A percentile compares a stretch with the other conserved stretches of the same genome.
These are phyloP conservation scores for Caenorhabditis inopinata DNA, from an alignment of 1,140 invertebrate genomes.

Conservation along the genomic window DNA sequence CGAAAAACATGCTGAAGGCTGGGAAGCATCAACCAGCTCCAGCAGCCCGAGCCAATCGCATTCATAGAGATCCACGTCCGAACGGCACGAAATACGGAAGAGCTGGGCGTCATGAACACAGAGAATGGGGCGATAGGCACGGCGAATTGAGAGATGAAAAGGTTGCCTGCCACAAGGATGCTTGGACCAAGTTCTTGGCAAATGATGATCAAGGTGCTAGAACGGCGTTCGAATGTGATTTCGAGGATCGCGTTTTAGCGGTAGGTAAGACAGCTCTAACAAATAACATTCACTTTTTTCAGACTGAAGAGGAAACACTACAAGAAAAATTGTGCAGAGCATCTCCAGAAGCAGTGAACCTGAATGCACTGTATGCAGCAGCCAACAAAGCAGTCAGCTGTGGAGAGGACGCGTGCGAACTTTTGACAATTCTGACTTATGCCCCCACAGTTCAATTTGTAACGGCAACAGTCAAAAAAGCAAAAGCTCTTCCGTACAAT, in stretches of 20 bases:
- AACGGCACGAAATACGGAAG: slow-evolving; percentile 57
- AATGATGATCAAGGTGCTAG: slow-evolving; percentile 52
- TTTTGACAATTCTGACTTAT: slow-evolving; percentile 60
- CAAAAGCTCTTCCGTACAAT: slow-evolving; percentile 49
- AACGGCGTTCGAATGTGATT: slow-evolving; percentile 48
- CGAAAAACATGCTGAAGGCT: slow-evolving; percentile 57
- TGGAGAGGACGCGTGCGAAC: slow-evolving; percentile 45
- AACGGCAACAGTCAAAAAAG: slow-evolving; percentile 61
- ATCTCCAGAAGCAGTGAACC: slow-evolving; percentile 18
- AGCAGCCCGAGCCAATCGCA: slow-evolving; percentile 59
- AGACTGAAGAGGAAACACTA: slow-evolving; percentile 48
- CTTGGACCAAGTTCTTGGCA: slow-evolving; percentile 55
- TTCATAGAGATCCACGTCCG: slow-evolving; percentile 45
- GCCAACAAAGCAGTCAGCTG: slow-evolving; percentile 20
- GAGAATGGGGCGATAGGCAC: slow-evolving; percentile 62
- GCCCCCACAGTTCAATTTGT: slow-evolving; percentile 60
- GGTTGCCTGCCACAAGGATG: slow-evolving; percentile 63
- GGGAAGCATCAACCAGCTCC: slow-evolving; percentile 65
- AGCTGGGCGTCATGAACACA: slow-evolving; percentile 61
- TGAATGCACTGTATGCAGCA: slow-evolving; percentile 3
- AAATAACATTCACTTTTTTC: not conserved
- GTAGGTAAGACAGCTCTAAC: not conserved
- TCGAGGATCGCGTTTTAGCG: slow-evolving; percentile 42
- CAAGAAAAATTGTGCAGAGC: slow-evolving; percentile 36
- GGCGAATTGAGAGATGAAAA: slow-evolving; percentile 61